Conservation (phyloP, 1,140 invertebrate species). For the Platyscapa corneri region DNA sequence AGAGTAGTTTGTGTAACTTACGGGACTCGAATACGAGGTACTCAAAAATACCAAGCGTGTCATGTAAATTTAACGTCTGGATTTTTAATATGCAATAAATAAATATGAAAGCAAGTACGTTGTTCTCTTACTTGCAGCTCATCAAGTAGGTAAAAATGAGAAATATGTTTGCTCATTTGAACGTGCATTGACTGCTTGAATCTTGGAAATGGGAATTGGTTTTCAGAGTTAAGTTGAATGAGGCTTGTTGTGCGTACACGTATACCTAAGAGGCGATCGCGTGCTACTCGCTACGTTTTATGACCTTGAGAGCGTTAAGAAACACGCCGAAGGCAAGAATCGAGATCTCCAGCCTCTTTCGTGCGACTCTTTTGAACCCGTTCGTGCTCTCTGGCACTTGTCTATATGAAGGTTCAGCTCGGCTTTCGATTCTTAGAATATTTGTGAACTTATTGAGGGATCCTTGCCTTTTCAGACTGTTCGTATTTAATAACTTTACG, state of each 20-base stretch:
- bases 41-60: neutral
- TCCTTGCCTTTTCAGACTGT: conserved; percentile 1
- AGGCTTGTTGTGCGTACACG: conserved; percentile 25
- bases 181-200: conserved; percentile 6
- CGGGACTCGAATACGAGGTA: neutral
- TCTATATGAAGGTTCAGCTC: conserved; percentile 26
- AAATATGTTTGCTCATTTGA: conserved; percentile 6
- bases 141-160: neutral
- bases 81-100: neutral
- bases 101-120: neutral
- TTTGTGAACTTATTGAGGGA: conserved; percentile 13
- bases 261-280: conserved; percentile 37
- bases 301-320: conserved; percentile 33
- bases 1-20: too few relatives aligned
- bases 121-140: neutral
- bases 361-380: conserved; percentile 43
- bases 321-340: conserved; percentile 22
- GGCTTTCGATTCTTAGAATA: conserved; percentile 33
- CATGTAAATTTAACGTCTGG: neutral
- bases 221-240: conserved; percentile 31
- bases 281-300: conserved; percentile 32
- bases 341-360: conserved; percentile 41
- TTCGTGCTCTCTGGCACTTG: conserved; percentile 41
- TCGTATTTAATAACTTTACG: conserved; percentile 36
- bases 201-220: conserved; percentile 42